These are phyloP conservation scores for Isurus oxyrinchus DNA, from an alignment of 2,113 vertebrate species.

Conservation along the genomic window DNA sequence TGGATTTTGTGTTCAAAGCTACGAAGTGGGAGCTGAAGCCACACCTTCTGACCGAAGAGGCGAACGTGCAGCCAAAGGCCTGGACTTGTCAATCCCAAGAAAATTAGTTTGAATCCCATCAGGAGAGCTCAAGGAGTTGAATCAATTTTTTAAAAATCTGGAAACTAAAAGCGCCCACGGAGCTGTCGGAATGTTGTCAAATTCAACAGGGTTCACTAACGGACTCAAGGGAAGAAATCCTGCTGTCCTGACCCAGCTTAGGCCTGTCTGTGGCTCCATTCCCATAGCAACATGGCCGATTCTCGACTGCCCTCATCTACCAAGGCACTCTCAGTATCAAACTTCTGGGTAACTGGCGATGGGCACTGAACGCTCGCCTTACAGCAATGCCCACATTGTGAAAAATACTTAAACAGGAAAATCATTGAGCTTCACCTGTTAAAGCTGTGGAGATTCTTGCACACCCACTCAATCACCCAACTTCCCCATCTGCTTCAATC, in stretches of 20 bases:
- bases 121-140: neutral
- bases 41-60: neutral
- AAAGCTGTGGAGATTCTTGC: neutral
- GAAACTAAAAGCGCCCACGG: neutral
- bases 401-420: neutral
- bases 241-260: no score
- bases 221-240: neutral
- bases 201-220: neutral
- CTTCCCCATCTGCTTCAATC: neutral
- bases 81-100: neutral
- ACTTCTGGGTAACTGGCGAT: neutral
- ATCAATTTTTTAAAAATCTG: neutral
- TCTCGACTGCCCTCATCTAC: no score
- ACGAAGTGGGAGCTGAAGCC: neutral
- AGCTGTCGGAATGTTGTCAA: neutral
- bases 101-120: neutral
- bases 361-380: neutral
- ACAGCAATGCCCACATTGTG: neutral
- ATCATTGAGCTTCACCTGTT: neutral
- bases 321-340: neutral
- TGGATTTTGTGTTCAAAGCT: neutral
- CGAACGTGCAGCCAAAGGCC: neutral
- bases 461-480: no score
- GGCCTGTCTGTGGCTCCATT: neutral
- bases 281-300: no score